Base-by-base conservation (phyloP, 2,113 vertebrate species). In the Sander lucioperca region DNA sequence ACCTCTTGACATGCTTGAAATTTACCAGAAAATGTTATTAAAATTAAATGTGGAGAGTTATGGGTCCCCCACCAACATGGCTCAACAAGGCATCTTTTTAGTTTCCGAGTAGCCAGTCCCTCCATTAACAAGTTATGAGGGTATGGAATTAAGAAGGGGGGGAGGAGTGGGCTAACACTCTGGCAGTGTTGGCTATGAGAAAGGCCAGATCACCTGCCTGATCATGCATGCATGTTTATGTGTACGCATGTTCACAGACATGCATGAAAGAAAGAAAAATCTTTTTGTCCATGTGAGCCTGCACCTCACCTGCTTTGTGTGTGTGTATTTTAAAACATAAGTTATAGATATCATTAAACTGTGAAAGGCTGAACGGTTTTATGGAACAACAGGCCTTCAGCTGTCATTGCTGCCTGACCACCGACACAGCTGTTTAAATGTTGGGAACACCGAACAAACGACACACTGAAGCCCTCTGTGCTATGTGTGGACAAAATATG, bases 331-430 rank as follows among this genome's bases (percentile, higher is more conserved):
- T 63, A 71, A 71, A 88, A 45, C 68, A 66, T 79, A 77, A 88
- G 82, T 86, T 74, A 77, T 80, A 91, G 74, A 82, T 80, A 87
- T 87, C 65, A 81, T 84, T 79, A 90, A 85, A 79, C 72, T 75
- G 67, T 9, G 82, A 67, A 66, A 83, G 59, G 71, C 73, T 64
- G 33, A 61, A 82, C 21, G 43, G 25, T 85, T 93, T 89, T 86
- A 92, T 90, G 83, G 83, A 88, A 74, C 91, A 83, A 78, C 86
- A 89, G 86, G 66, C 90, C 88, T 79, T 93, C 87, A 87, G 92
- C 92, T 94, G 93, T 94, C 89, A 80, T 62, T 73, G 65, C 72
- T 74, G 80, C 74, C 80, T 65, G 85, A 86, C 91, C 86, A 89
- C 66, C 62, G 62, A 77, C 78, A 63, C 91, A 93, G 93, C 88